A percentile compares a stretch with the other conserved stretches of the same genome.
Evolutionary conservation across 2,888 invertebrate species (phyloP).

Genomic region (Pycnomerus fuliginosus): DNA sequence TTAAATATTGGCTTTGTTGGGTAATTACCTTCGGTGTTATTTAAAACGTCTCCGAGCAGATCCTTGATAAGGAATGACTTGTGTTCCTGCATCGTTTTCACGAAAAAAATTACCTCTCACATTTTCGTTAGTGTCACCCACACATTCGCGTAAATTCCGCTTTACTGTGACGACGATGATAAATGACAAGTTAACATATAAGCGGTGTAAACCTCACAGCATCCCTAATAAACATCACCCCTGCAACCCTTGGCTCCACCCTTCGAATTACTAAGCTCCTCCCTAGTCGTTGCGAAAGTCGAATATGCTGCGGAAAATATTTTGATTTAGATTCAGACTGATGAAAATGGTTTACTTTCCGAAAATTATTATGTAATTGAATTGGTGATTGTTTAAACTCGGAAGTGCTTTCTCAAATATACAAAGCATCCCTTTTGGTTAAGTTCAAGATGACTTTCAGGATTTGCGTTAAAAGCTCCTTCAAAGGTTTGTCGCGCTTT

Average conservation of each 20-base stretch:
- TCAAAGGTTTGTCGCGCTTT: too few relatives aligned
- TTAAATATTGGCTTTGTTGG: too few relatives aligned
- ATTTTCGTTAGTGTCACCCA: slow-evolving; percentile 5
- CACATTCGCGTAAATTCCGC: slow-evolving; percentile 2
- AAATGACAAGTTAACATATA: slow-evolving; percentile 37
- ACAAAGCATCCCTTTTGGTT: too few relatives aligned
- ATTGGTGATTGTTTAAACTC: too few relatives aligned
- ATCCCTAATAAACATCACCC: slow-evolving; percentile 36
- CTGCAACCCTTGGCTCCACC: slow-evolving; percentile 34
- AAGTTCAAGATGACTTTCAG: too few relatives aligned
- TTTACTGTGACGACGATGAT: slow-evolving; percentile 30
- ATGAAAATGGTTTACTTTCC: too few relatives aligned
- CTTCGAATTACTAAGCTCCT: slow-evolving; percentile 24
- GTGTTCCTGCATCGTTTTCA: slow-evolving; percentile 57
- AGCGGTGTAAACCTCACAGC: slow-evolving; percentile 37
- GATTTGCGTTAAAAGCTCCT: too few relatives aligned
- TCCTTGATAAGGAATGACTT: slow-evolving; percentile 86
- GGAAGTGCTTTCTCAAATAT: too few relatives aligned
- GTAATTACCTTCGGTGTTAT: slow-evolving; percentile 30
- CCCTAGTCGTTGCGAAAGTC: too few relatives aligned
- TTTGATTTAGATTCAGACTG: too few relatives aligned
- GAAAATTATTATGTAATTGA: too few relatives aligned
- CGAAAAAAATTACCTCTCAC: slow-evolving; percentile 11
- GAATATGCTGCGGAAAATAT: too few relatives aligned
- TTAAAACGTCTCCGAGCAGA: slow-evolving; percentile 74